Conservation (phyloP, 1,140 invertebrate species). For the Drosophila aff. region DNA sequence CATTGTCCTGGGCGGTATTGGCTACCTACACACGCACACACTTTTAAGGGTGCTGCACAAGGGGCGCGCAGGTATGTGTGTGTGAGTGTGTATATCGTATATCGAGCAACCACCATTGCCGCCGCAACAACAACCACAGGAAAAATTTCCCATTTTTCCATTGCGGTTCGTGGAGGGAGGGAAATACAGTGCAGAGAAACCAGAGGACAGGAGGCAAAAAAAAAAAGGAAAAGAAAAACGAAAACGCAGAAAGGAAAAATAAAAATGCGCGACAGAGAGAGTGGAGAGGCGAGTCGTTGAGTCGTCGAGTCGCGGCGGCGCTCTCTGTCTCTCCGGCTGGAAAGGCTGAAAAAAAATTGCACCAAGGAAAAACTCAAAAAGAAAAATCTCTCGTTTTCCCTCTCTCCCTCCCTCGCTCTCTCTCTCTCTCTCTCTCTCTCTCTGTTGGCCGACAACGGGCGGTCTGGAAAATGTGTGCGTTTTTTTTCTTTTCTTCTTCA, state of each 20-base stretch:
- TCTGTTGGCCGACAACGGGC: conserved; percentile 45
- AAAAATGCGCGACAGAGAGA: conserved; percentile 54
- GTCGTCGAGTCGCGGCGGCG: conserved; percentile 12
- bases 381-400: conserved; percentile 26
- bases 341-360: conserved; percentile 52
- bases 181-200: conserved; percentile 5
- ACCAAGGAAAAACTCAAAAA: conserved; percentile 55
- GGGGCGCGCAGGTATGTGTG: conserved; percentile 24
- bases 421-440: background rate
- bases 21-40: conserved; percentile 59
- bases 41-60: conserved; percentile 38
- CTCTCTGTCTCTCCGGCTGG: conserved; percentile 30
- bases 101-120: conserved; percentile 85
- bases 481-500: conserved; percentile 22
- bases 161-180: conserved; percentile 65
- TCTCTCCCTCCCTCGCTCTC: background rate
- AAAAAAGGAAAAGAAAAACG: conserved; percentile 34
- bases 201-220: conserved; percentile 20
- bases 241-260: conserved; percentile 42
- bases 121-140: conserved; percentile 84
- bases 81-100: conserved; percentile 56
- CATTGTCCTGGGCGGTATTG: conserved; percentile 58
- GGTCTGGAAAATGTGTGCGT: conserved; percentile 54
- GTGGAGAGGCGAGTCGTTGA: conserved; percentile 15
- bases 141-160: conserved; percentile 85